Evolutionary conservation across 2,797 vertebrate species (phyloP).

Genomic region (Clamator glandarius): DNA sequence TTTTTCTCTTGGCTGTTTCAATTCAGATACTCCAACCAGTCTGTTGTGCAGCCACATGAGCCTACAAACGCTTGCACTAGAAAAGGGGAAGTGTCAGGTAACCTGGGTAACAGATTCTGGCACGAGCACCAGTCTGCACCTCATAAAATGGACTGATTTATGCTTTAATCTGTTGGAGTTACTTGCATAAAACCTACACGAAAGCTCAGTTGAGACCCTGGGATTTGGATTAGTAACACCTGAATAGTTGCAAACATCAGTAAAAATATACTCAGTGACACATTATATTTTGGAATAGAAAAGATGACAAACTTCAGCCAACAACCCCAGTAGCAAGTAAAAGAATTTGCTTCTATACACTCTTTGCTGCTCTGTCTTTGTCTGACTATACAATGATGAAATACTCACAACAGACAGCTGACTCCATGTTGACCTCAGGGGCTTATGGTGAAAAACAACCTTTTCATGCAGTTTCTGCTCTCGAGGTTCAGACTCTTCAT

Average conservation of each 20-base stretch:
- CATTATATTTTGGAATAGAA: neutral
- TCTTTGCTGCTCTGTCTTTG: neutral
- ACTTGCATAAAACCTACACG: neutral
- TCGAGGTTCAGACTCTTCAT: conserved; percentile 88
- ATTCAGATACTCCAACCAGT: neutral
- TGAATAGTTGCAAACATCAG: neutral
- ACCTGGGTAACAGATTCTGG: neutral
- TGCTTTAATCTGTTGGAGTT: neutral
- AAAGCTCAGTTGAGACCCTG: neutral
- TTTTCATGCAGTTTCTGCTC: conserved; percentile 81
- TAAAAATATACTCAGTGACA: neutral
- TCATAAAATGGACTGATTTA: neutral
- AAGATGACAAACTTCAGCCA: neutral
- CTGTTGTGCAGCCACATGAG: neutral
- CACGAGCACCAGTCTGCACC: neutral
- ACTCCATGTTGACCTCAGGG: conserved; percentile 91
- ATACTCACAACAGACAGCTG: conserved; percentile 91
- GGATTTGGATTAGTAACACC: neutral
- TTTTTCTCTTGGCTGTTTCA: neutral
- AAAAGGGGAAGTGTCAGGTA: neutral
- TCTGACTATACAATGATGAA: neutral
- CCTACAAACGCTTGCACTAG: neutral
- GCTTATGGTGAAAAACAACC: conserved; percentile 88
- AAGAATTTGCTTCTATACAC: neutral
- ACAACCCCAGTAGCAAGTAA: neutral